Percentiles rank a stretch among this genome's conserved stretches.
phyloP scores from a whole-genome alignment of 2,113 vertebrate genomes.

The Trinectes maculatus region DNA sequence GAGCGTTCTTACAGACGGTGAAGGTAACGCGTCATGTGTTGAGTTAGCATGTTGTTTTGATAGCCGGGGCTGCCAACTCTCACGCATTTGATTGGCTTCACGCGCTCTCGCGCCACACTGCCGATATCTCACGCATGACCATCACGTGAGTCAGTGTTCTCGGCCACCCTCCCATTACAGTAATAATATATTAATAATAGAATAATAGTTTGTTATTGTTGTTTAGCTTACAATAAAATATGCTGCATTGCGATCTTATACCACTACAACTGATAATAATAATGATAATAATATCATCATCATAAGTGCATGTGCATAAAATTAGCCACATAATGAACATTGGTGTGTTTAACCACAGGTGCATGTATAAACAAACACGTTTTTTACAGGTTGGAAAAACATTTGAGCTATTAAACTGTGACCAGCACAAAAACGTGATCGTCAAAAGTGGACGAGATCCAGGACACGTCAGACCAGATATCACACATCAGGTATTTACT shows the following conservation, averaged over 20 bases:
- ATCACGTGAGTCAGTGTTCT: no score
- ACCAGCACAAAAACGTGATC: slow-evolving; percentile 91
- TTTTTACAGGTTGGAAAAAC: slow-evolving; percentile 89
- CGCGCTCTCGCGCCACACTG: no score
- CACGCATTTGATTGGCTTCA: no score
- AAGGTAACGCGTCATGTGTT: slow-evolving; percentile 81
- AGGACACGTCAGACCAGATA: slow-evolving; percentile 90
- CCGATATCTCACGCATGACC: no score
- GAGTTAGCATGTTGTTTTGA: slow-evolving; percentile 12
- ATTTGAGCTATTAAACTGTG: slow-evolving; percentile 94
- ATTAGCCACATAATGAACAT: no score
- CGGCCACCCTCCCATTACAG: no score
- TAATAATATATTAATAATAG: no score
- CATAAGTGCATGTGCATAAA: not conserved
- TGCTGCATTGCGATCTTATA: no score
- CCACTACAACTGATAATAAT: no score
- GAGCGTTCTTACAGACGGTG: slow-evolving; percentile 93
- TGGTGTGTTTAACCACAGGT: not conserved
- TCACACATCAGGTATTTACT: slow-evolving; percentile 90
- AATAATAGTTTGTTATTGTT: no score
- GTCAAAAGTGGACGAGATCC: slow-evolving; percentile 92
- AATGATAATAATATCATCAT: not conserved
- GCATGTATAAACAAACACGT: not conserved
- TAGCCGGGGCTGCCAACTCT: no score
- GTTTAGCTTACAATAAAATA: no score